phyloP scores from a whole-genome alignment of 1,140 invertebrate genomes.

The Luehdorfia chinensis region DNA sequence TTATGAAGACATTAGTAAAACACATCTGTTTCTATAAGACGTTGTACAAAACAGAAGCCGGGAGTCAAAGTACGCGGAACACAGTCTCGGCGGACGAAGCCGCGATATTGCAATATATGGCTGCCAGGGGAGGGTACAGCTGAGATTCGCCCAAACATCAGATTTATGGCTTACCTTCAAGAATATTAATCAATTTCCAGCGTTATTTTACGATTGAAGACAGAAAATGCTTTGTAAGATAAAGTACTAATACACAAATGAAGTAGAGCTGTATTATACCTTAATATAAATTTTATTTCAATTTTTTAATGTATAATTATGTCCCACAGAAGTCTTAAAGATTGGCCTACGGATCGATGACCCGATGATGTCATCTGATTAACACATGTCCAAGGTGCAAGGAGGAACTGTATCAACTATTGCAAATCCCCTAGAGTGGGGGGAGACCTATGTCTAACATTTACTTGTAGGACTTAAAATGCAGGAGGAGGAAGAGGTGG shows the following conservation, averaged over 20 bases:
- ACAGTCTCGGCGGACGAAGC: slow-evolving; percentile 31
- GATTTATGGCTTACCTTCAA: slow-evolving; percentile 54
- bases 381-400: too few relatives aligned
- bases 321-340: too few relatives aligned
- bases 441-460: too few relatives aligned
- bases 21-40: slow-evolving; percentile 9
- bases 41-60: slow-evolving; percentile 2
- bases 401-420: too few relatives aligned
- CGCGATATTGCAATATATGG: slow-evolving; percentile 59
- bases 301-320: too few relatives aligned
- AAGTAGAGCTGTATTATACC: neutral
- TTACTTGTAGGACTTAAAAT: too few relatives aligned
- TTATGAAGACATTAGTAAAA: slow-evolving; percentile 2
- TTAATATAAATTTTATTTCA: neutral
- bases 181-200: slow-evolving; percentile 56
- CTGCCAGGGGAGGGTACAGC: slow-evolving; percentile 51
- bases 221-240: slow-evolving; percentile 3
- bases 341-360: too few relatives aligned
- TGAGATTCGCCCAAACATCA: slow-evolving; percentile 56
- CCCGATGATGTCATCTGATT: too few relatives aligned
- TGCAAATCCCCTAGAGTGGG: too few relatives aligned
- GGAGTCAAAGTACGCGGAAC: slow-evolving; percentile 12
- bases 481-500: too few relatives aligned
- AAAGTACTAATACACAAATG: neutral
- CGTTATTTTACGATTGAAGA: slow-evolving; percentile 15